Evolutionary conservation across 2,113 vertebrate genomes (phyloP), one percentile per base, ranked within the genome.

Genomic region (Dinomys branickii): DNA sequence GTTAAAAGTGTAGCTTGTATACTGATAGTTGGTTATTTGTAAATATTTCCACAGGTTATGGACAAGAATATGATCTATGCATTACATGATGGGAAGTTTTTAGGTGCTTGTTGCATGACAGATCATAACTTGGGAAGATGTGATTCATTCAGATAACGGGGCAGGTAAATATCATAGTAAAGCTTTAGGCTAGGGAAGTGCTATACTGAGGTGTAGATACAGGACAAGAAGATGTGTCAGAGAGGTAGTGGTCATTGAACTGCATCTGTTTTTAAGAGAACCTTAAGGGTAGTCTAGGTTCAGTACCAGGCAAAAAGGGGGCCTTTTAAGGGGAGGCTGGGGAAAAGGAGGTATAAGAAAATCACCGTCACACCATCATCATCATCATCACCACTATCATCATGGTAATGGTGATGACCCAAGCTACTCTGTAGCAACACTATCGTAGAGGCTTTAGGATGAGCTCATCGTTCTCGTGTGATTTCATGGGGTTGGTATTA

Each of bases 1-100:
- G 61, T 93, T 77, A 61, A 65, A 95, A 67, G 61, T 87, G 69
- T 82, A 85, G 35, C 30, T 33, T 95, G 80, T 91, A 78, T 92
- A 52, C 19, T 80, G 54, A 56, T 26, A 5, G 4, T 61, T 93
- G 83, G 52, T 41, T 67, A 33, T 59, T 94, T 63, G 20, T 65
- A 44, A 61, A 28, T 63, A 1, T 95, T 96, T 97, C 67, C 33
- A 47, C 35, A 69, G 75, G 35, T 63, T 14, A 8, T 73, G 38
- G 41, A 26, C 82, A 50, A 91, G 85, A 84, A 26, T 61, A 26
- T 73, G 83, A 30, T 26, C 4, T 75, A 17, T 33, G 28, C 22
- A 69, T 8, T 2, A 0, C 20, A 1, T 0, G 28, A 13, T n/a
- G 41, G 77, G 47, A 44, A 30, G 28, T 92, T 93, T 58, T 58